These are phyloP conservation scores for Habroteleia sp. DNA, from an alignment of 2,888 invertebrate genomes.

Conservation along the genomic window DNA sequence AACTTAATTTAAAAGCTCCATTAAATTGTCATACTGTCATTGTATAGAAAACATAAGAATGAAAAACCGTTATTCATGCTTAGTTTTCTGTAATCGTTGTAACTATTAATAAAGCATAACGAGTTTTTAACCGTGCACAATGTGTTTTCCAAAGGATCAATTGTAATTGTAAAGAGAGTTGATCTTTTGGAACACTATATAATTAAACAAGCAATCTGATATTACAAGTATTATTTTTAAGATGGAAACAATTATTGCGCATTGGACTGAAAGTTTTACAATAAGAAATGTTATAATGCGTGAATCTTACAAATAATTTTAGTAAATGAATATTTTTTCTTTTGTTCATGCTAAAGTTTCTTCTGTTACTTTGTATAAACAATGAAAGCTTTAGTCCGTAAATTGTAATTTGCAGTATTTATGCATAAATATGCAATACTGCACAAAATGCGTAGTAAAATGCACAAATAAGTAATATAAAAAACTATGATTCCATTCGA, in stretches of 20 bases:
- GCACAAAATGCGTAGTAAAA: too few species aligned
- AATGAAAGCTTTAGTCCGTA: too few species aligned
- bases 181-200: too few species aligned
- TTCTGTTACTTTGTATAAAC: too few species aligned
- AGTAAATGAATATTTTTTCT: too few species aligned
- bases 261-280: slow-evolving; percentile 21
- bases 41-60: slow-evolving; percentile 7
- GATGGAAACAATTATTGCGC: slow-evolving; percentile 43
- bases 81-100: slow-evolving; percentile 29
- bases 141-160: slow-evolving; percentile 25
- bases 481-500: too few species aligned
- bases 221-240: slow-evolving; percentile 20
- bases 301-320: not conserved
- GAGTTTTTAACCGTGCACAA: slow-evolving; percentile 28
- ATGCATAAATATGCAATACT: too few species aligned
- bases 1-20: slow-evolving; percentile 21
- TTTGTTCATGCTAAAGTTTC: too few species aligned
- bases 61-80: slow-evolving; percentile 17
- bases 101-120: slow-evolving; percentile 44
- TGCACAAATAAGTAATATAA: too few species aligned
- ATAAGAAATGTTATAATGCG: slow-evolving; percentile 26
- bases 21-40: slow-evolving; percentile 24
- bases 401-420: too few species aligned
- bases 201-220: slow-evolving; percentile 40
- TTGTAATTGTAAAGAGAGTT: too few species aligned